phyloP scores from a whole-genome alignment of 2,113 vertebrate genomes.

The Antechinus flavipes region DNA sequence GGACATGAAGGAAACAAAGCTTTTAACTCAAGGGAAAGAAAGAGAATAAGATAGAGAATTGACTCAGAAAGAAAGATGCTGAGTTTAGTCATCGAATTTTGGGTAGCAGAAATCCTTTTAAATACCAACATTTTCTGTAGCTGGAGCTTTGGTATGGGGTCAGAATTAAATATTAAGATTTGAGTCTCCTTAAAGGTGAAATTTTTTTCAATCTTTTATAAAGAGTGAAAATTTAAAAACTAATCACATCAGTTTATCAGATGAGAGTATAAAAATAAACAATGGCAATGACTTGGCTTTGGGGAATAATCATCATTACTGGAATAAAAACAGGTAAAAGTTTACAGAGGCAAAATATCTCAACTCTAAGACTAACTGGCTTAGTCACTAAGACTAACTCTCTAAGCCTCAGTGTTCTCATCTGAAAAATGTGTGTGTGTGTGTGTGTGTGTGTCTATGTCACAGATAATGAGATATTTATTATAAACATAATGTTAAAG shows the following conservation, averaged over 20 bases:
- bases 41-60: too few relatives aligned
- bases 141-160: background rate
- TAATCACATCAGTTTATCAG: slow-evolving; percentile 62
- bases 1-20: background rate
- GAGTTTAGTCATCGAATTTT: background rate
- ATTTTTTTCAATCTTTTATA: background rate
- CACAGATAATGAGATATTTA: too few relatives aligned
- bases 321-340: slow-evolving; percentile 19
- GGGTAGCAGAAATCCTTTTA: background rate
- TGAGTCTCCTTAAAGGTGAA: background rate
- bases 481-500: too few relatives aligned
- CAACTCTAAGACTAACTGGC: background rate
- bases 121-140: background rate
- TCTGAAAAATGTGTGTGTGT: background rate
- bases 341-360: background rate
- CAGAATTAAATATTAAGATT: background rate
- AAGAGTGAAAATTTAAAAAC: slow-evolving; percentile 68
- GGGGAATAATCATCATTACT: slow-evolving; percentile 44
- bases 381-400: background rate
- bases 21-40: background rate
- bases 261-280: slow-evolving; percentile 54
- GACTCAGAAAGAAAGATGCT: too few relatives aligned
- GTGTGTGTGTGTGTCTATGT: too few relatives aligned
- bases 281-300: slow-evolving; percentile 53
- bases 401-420: background rate